phyloP scores from a whole-genome alignment of 2,888 invertebrate species.

The Encarsia formosa region DNA sequence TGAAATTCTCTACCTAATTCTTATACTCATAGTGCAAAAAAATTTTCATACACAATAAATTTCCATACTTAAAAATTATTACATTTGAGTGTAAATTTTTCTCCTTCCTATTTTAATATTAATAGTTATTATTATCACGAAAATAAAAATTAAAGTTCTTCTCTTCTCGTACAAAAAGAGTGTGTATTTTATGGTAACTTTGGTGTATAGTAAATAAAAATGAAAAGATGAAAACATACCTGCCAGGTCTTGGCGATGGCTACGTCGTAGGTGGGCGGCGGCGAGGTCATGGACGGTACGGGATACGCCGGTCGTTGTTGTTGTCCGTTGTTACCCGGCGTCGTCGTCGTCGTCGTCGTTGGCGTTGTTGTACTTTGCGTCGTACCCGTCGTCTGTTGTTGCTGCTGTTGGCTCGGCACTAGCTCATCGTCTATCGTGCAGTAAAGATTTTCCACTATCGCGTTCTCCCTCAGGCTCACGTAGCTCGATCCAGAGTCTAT shows the following conservation, averaged over 20 bases:
- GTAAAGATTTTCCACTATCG: constrained; percentile 43
- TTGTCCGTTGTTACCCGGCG: constrained; percentile 27
- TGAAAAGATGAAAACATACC: too few relatives aligned
- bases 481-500: constrained; percentile 45
- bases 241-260: constrained; percentile 47
- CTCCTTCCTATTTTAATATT: too few relatives aligned
- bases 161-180: too few relatives aligned
- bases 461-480: constrained; percentile 36
- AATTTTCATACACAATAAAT: too few relatives aligned
- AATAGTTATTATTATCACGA: too few relatives aligned
- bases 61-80: too few relatives aligned
- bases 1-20: too few relatives aligned
- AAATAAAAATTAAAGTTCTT: too few relatives aligned
- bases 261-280: constrained; percentile 49
- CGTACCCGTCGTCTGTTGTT: constrained; percentile 24
- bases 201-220: too few relatives aligned
- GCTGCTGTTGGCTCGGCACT: constrained; percentile 1
- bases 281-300: constrained; percentile 48
- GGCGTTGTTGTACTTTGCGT: constrained; percentile 29
- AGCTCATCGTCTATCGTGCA: constrained; percentile 37
- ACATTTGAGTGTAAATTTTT: too few relatives aligned
- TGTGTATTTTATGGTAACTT: too few relatives aligned
- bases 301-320: constrained; percentile 39
- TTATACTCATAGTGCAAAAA: too few relatives aligned
- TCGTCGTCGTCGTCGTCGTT: neutral